phyloP scores from a whole-genome alignment of 2,113 vertebrate species.

The Thunnus thynnus region DNA sequence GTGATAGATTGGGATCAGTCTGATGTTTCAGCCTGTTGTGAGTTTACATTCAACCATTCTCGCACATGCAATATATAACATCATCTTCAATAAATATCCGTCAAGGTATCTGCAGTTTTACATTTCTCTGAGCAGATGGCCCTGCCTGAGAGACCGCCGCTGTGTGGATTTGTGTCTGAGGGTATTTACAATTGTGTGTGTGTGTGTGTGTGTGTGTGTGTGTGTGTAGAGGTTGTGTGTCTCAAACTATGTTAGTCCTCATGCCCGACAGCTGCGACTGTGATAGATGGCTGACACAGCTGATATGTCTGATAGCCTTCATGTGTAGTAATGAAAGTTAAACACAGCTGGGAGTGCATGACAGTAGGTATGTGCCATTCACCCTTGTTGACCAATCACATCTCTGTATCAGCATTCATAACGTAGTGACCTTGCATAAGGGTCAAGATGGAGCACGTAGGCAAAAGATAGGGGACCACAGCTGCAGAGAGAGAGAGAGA shows the following conservation, averaged over 20 bases:
- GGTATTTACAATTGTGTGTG: conserved; percentile 3
- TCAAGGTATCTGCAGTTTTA: conserved; percentile 31
- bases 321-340: conserved; percentile 71
- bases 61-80: conserved; percentile 10
- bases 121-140: conserved; percentile 19
- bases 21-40: conserved; percentile 65
- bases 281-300: conserved; percentile 68
- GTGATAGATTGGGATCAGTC: conserved; percentile 62
- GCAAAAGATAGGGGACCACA: conserved; percentile 48
- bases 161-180: neutral
- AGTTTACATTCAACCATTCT: conserved; percentile 52
- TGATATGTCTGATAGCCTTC: conserved; percentile 63
- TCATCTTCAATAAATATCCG: conserved; percentile 24
- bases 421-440: conserved; percentile 52
- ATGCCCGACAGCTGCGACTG: conserved; percentile 60
- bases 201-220: neutral
- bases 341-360: conserved; percentile 74
- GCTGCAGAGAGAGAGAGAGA: conserved; percentile 63
- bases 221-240: conserved; percentile 16
- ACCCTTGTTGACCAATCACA: conserved; percentile 50
- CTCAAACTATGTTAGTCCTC: conserved; percentile 31
- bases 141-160: neutral
- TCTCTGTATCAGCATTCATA: conserved; percentile 35
- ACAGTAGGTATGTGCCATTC: conserved; percentile 51
- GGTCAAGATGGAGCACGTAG: conserved; percentile 39